Evolutionary conservation across 1,140 invertebrate species (phyloP), one percentile per base, ranked within the genome.

Genomic region (Cepaea nemoralis): DNA sequence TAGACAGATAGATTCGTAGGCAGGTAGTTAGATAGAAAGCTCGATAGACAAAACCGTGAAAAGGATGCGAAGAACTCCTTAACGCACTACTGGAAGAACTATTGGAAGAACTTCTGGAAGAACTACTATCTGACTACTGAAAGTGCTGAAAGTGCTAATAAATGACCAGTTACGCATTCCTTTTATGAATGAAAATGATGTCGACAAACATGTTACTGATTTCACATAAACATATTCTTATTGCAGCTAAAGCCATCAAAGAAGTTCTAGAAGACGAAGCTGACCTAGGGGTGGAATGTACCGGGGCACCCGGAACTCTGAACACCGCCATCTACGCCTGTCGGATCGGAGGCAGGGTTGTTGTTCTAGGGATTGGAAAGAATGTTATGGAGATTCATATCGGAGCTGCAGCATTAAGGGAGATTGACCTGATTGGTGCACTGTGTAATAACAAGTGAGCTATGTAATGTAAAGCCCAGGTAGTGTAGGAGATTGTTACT

Each of bases 201-300:
- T 16, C 6, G 42, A 45, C 42, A 45, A 45, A 6, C 16, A 10
- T 45, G 42, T 45, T 6, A 45, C n/a, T 55, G n/a, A n/a, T n/a
- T n/a, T n/a, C n/a, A n/a, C n/a, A n/a, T n/a, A n/a, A n/a, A n/a
- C n/a, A n/a, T n/a, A n/a, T n/a, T n/a, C n/a, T n/a, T 5, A 16
- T 40, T 70, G 14, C n/a, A 70, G 67, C 67, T 70, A 33, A 70
- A 70, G 67, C 67, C 33, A 70, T 70, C 8, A 70, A 33, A 40
- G 16, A 35, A 14, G 31, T n/a, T 33, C 31, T 70, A 31, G 67
- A 33, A 35, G 33, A 10, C 5, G 67, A 70, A 24, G 67, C 31
- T 14, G 67, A 70, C n/a, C 1, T 37, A 33, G 31, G 67, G 31
- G 67, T 70, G 35, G 67, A 70, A 24, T 70, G 67, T 24, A 70